phyloP scores from a whole-genome alignment of 53 echinoderm and acorn worm species.

The Holothuria scabra region DNA sequence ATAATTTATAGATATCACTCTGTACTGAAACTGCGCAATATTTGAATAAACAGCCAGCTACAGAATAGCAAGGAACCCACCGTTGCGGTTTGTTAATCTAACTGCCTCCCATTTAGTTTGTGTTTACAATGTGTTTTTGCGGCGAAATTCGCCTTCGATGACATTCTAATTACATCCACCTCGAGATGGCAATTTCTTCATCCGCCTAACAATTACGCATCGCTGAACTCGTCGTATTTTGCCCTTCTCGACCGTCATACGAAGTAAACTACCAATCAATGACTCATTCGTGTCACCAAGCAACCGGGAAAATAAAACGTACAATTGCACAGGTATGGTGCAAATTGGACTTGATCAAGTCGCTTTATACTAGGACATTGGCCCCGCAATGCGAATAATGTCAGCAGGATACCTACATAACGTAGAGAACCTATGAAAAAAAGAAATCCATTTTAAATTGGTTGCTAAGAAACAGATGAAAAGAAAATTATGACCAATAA shows the following conservation, averaged over 20 bases:
- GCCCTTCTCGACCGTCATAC: neutral
- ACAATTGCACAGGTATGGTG: slow-evolving; percentile 1
- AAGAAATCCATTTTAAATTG: too few species aligned
- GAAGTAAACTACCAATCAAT: slow-evolving; percentile 4
- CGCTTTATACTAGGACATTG: slow-evolving; percentile 4
- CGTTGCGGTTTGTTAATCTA: too few species aligned
- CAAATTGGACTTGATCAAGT: slow-evolving; percentile 31
- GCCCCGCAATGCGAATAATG: neutral
- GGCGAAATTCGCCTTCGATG: neutral
- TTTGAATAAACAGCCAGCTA: too few species aligned
- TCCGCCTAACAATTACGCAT: slow-evolving; percentile 30
- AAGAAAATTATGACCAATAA: too few species aligned
- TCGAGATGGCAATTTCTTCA: slow-evolving; percentile 18
- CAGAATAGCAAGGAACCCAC: too few species aligned
- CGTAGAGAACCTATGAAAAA: too few species aligned
- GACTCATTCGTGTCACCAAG: slow-evolving; percentile 14
- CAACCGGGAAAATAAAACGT: slow-evolving; percentile 22
- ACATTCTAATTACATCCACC: slow-evolving; percentile 29
- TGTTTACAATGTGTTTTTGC: too few species aligned
- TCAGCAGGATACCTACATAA: too few species aligned
- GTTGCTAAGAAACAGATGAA: too few species aligned
- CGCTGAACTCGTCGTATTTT: slow-evolving; percentile 18
- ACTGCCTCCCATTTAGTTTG: too few species aligned
- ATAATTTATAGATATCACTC: too few species aligned
- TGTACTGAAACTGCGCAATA: too few species aligned